Evolutionary conservation across 2,888 invertebrate genomes (phyloP).

Genomic region (Azorinus chamasolen): DNA sequence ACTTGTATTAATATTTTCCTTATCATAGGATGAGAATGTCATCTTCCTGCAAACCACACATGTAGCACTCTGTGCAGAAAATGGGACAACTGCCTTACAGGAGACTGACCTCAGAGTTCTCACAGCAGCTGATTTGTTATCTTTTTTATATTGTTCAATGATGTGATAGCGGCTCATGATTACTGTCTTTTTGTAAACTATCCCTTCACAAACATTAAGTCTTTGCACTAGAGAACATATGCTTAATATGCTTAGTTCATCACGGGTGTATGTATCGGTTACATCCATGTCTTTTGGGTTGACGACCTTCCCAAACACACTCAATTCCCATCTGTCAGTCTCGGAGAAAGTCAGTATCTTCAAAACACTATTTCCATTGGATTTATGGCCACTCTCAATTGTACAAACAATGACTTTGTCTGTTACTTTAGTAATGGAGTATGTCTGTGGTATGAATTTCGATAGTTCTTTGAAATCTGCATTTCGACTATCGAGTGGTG

Average conservation of each 20-base stretch:
- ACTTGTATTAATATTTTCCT: background rate
- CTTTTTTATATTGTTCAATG: constrained; percentile 11
- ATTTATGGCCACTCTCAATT: background rate
- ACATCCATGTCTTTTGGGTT: constrained; percentile 10
- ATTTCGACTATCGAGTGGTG: no score
- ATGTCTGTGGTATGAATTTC: constrained; percentile 2
- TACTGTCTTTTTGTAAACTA: constrained; percentile 30
- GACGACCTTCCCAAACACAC: constrained; percentile 17
- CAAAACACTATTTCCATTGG: constrained; percentile 14
- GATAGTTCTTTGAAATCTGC: constrained; percentile 17
- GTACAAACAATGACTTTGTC: constrained; percentile 14
- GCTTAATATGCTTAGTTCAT: constrained; percentile 25
- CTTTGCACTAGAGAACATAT: constrained; percentile 21
- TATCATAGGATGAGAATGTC: no score
- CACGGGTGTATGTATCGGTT: constrained; percentile 3
- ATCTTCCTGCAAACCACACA: constrained; percentile 13
- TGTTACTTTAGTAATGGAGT: no score
- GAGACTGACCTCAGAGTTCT: constrained; percentile 5
- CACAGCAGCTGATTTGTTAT: background rate
- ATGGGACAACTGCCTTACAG: constrained; percentile 1
- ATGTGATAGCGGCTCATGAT: constrained; percentile 37
- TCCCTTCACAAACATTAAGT: constrained; percentile 33
- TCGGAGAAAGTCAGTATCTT: constrained; percentile 20
- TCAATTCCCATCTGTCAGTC: constrained; percentile 10
- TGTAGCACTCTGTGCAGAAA: background rate